phyloP scores from a whole-genome alignment of 1,140 invertebrate species.

The Megalopta genalis region DNA sequence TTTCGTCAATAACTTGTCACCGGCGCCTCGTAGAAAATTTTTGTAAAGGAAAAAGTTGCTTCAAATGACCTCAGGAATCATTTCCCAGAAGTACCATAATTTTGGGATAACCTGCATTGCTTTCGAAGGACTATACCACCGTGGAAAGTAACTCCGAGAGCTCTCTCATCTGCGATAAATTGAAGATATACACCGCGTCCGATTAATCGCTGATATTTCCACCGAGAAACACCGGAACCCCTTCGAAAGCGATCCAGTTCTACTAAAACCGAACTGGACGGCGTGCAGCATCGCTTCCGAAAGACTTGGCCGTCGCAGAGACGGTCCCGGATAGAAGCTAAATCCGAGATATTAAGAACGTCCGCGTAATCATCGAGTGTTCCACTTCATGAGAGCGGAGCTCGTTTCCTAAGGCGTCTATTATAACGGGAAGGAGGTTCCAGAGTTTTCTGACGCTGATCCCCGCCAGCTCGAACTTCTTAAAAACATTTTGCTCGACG shows the following conservation, averaged over 20 bases:
- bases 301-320: background rate
- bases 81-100: no score
- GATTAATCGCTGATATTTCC: no score
- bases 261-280: no score
- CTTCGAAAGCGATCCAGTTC: no score
- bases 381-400: background rate
- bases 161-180: no score
- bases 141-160: background rate
- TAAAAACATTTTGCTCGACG: background rate
- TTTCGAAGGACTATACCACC: background rate
- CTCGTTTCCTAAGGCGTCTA: background rate
- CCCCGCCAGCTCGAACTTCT: background rate
- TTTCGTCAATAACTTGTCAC: no score
- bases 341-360: background rate
- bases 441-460: background rate
- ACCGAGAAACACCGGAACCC: no score
- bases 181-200: no score
- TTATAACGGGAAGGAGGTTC: background rate
- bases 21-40: no score
- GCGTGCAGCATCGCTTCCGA: background rate
- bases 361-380: background rate
- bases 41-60: no score
- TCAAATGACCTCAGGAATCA: no score
- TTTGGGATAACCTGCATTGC: no score
- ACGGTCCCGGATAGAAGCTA: background rate